Evolutionary conservation across 2,113 vertebrate genomes (phyloP), one percentile per base, ranked within the genome.

Genomic region (Climacteris rufus): DNA sequence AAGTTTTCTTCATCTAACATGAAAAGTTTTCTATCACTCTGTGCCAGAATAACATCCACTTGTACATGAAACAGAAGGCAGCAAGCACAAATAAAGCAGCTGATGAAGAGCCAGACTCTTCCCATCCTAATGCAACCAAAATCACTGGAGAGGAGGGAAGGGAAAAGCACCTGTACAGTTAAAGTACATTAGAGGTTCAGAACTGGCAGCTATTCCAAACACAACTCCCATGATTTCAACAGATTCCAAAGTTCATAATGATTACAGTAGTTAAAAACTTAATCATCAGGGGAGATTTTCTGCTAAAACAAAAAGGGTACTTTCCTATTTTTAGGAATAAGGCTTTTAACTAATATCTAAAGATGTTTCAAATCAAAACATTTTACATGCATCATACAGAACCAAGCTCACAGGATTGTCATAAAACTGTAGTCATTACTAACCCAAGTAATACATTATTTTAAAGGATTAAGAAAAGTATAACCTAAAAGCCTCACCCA

Each of bases 401-500:
- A 75, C 10, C 30, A 72, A 94, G 20, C 59, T 50, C 56, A 63
- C 42, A 90, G 69, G 40, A 83, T 4, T 77, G 39, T 15, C 47
- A 76, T 33, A 74, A 54, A 84, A 45, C 49, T 7, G 3, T 25
- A 83, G 42, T 11, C 69, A 59, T 33, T 22, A 59, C 37, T 66
- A 47, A 89, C n/a, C 3, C 18, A 64, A 87, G 22, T 21, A 85
- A 81, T 8, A 83, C 6, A 63, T 54, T 50, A 2, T 63, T 80
- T 37, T 17, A 33, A 80, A 78, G 11, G 24, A 89, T 45, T 70
- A 72, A 79, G 50, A 70, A 57, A 93, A 88, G 11, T 13, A 94
- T 71, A 85, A 66, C 82, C 93, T 54, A 52, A 96, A 88, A 93
- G 82, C 54, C 95, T 96, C 90, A 96, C 94, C 93, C 93, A 94